Conservation (phyloP, 2,113 vertebrate species). For the Noctilio leporinus region DNA sequence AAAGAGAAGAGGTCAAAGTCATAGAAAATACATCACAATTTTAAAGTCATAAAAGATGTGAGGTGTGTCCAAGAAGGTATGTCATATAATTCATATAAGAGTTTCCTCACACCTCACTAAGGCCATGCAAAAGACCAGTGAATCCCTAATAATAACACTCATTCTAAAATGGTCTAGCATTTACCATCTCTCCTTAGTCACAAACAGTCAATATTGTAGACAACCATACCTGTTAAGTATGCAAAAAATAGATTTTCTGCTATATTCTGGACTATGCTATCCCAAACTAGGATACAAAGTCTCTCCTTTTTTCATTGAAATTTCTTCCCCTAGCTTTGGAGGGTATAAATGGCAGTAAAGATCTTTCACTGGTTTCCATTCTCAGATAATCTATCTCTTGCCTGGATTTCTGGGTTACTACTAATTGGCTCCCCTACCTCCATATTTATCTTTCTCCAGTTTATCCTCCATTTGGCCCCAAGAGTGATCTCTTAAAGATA, state of each 20-base stretch:
- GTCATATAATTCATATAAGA: not conserved
- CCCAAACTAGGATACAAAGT: not conserved
- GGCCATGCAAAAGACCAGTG: not conserved
- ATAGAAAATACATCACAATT: not conserved
- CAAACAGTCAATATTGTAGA: not conserved
- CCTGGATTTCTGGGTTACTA: not conserved
- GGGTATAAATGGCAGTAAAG: not conserved
- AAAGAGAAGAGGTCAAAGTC: slow-evolving; percentile 11
- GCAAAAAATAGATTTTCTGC: not conserved
- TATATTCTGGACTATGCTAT: not conserved
- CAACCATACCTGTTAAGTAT: not conserved
- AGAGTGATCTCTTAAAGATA: not conserved
- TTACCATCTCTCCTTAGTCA: not conserved
- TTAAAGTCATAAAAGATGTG: not conserved
- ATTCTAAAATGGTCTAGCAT: not conserved
- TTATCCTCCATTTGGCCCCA: not conserved
- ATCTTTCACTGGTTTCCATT: not conserved
- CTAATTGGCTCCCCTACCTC: not conserved
- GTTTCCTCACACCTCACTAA: not conserved
- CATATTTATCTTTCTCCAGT: not conserved
- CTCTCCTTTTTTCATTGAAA: not conserved
- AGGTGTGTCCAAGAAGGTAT: not conserved
- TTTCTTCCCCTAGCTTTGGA: not conserved
- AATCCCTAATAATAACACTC: not conserved
- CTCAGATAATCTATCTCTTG: not conserved